Base-by-base conservation (phyloP, 2,113 vertebrate genomes). In the Rhizomys pruinosus region DNA sequence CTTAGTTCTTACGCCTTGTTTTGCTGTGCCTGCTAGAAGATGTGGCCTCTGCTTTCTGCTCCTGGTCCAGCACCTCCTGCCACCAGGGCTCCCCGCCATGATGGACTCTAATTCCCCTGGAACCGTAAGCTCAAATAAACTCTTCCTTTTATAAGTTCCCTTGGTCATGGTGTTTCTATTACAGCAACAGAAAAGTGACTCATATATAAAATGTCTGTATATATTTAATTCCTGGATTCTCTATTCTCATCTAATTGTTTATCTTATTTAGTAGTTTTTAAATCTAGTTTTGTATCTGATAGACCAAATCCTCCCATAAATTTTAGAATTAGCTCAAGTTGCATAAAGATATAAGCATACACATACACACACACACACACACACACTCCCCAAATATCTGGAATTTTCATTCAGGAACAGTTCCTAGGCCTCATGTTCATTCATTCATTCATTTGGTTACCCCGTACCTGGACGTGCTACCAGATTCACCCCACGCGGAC, bases 391-490 rank as follows among this genome's bases (percentile, higher is more conserved):
- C 68, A 71, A 71, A 71, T 37, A 71, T 37, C 34, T 37, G 17
- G 37, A 39, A 72, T 25, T 72, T 39, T 68, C 42, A 13, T 71
- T 44, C 59, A 29, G 27, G 79, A 17, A 63, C 9, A 39, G 16
- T 42, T 39, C 78, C 79, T 44, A 20, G 59, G 32, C 57, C 79
- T 39, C 77, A 23, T 3, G 39, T 15, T 44, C 11, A 16, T 34
- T 11, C 4, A 16, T 34, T 11, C 4, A 13, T 1, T 47, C 22
- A 3, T 42, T 12, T 32, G 16, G 1, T 10, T 3, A 66, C 39
- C 37, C 84, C 74, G 91, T 96, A 98, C 98, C 98, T 98, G 96
- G 55, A 95, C 0, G 2, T 95, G 12, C 39, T 37, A 27, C n/a
- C 87, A 47, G 39, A 11, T 0, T 96, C 97, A 27, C 92, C 71